Percentiles rank a stretch among this genome's conserved stretches.
phyloP scores from a whole-genome alignment of 2,113 vertebrate species.

The Melanerpes formicivorus region DNA sequence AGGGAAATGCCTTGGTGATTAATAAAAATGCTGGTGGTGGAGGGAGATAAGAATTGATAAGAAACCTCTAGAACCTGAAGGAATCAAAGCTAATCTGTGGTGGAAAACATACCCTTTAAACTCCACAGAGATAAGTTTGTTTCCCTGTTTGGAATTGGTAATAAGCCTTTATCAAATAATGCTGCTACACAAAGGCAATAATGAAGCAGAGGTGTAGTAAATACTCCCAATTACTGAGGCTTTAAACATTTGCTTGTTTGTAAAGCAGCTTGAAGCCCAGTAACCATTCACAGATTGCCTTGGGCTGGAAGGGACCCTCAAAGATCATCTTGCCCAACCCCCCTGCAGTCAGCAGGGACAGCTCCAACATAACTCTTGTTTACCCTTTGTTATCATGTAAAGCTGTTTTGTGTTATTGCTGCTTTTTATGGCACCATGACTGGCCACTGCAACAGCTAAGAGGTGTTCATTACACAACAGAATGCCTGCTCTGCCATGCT shows the following conservation, averaged over 20 bases:
- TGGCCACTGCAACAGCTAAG: not conserved
- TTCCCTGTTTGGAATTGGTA: not conserved
- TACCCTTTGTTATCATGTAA: not conserved
- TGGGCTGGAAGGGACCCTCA: too few relatives aligned
- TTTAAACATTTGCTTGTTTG: not conserved
- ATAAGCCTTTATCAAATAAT: not conserved
- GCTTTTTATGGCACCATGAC: not conserved
- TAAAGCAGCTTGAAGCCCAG: not conserved
- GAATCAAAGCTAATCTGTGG: not conserved
- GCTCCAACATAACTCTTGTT: not conserved
- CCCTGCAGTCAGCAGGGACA: too few relatives aligned
- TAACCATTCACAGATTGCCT: not conserved
- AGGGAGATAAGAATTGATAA: not conserved
- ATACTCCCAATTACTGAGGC: not conserved
- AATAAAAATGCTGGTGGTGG: not conserved
- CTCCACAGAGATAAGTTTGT: not conserved
- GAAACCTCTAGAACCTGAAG: not conserved
- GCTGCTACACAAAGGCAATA: not conserved
- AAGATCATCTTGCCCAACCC: too few relatives aligned
- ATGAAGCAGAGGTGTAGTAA: not conserved
- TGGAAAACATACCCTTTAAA: not conserved
- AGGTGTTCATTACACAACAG: not conserved
- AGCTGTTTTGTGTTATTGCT: not conserved
- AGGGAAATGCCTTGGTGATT: not conserved
- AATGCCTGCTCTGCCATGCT: not conserved